These are phyloP conservation scores for Sturnira hondurensis DNA, from an alignment of 2,113 vertebrate species.

Conservation along the genomic window DNA sequence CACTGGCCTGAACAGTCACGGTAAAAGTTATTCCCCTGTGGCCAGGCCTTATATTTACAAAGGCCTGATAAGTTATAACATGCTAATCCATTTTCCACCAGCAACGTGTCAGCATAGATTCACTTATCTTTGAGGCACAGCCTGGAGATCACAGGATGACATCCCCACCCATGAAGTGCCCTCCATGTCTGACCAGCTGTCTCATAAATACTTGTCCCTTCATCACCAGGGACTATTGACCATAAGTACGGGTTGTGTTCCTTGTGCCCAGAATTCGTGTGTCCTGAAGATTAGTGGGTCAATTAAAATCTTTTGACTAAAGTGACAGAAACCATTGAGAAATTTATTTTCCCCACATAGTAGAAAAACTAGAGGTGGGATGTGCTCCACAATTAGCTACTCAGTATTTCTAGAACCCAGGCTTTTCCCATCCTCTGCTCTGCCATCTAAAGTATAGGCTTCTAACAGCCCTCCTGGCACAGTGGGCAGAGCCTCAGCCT, in stretches of 20 bases:
- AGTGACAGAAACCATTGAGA: background rate
- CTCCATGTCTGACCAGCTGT: background rate
- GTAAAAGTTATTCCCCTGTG: background rate
- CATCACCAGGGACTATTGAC: background rate
- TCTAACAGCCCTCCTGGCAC: background rate
- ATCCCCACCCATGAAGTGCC: background rate
- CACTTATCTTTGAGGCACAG: background rate
- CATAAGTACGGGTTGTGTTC: background rate
- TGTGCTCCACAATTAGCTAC: background rate
- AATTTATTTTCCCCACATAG: background rate
- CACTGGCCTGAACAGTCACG: background rate
- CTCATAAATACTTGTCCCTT: background rate
- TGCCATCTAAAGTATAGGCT: background rate
- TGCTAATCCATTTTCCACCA: background rate
- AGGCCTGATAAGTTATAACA: background rate
- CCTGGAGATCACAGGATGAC: background rate
- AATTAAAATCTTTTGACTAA: background rate
- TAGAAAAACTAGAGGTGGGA: background rate
- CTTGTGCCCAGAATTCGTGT: background rate
- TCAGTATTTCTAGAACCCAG: background rate
- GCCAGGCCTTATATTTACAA: background rate
- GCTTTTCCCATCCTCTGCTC: background rate
- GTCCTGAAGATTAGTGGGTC: background rate
- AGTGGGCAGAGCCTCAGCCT: background rate
- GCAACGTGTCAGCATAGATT: background rate